Base-by-base conservation (phyloP, 2,888 invertebrate species). In the Pogonocherus hispidulus region DNA sequence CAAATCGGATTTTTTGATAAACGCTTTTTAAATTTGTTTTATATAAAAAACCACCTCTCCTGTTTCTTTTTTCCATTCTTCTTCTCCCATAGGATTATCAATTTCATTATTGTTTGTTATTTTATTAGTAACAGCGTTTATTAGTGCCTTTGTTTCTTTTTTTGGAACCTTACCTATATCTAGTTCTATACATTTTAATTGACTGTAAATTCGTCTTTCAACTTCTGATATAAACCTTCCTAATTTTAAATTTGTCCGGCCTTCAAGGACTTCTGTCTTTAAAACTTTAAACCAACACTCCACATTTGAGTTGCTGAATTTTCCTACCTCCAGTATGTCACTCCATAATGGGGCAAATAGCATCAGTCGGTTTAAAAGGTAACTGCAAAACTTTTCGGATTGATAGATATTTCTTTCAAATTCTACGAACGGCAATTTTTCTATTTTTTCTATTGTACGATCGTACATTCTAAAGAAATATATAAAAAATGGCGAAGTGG, bases 171-270 rank as follows among this genome's bases (percentile, higher is more conserved):
- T 16, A 2, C 47, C 47, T 11, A 47, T 47, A 11, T 47, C 3
- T 11, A 47, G 20, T 11, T 47, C 20, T 19, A 47, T 11, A 72
- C 66, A 62, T 20, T 47, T 47, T 19, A 47, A 8, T 19, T 47
- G 9, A 18, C 2, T 19, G 3, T 47, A 1, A 47, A 47, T 47
- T 8, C 47, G 47, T 8, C 19, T 47, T n/a, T 11, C n/a, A 1
- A 32, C 16, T 14, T 32, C 55, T 54, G 9, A 3, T 3, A 57
- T 41, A 41, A 57, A 57, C 19, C 57, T 3, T 2, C 57, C 57
- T n/a, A 57, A 2, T 41, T 57, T 57, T 22, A 57, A 19, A 20
- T 41, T 41, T 14, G 20, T 44, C 8, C 19, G 41, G 3, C 41
- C 41, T 8, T 23, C 14, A 3, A 57, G 23, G 9, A 57, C 6